These are phyloP conservation scores for Brotula barbata DNA, from an alignment of 2,797 vertebrate species.

Conservation along the genomic window DNA sequence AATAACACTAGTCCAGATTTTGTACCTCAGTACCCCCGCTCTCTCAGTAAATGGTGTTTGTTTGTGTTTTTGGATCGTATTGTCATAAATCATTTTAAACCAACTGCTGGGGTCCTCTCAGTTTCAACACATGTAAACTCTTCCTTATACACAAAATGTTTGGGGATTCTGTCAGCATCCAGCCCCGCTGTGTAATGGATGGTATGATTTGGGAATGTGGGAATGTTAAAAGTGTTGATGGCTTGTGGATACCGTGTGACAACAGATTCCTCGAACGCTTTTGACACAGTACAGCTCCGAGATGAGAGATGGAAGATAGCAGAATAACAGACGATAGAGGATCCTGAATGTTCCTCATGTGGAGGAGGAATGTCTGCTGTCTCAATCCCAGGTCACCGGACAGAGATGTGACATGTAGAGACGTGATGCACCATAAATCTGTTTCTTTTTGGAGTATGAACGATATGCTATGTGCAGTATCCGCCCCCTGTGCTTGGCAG, in stretches of 20 bases:
- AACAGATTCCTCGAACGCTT: constrained; percentile 57
- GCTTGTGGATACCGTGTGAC: constrained; percentile 48
- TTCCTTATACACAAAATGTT: constrained; percentile 48
- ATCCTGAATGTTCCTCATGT: constrained; percentile 18
- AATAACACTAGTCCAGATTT: too few relatives aligned
- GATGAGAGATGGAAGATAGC: constrained; percentile 15
- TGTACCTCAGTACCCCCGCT: constrained; percentile 7
- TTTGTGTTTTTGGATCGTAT: constrained; percentile 34
- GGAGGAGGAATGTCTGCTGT: constrained; percentile 18
- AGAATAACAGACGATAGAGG: background rate
- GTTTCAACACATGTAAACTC: constrained; percentile 40
- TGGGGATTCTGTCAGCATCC: constrained; percentile 62
- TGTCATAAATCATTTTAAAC: constrained; percentile 48
- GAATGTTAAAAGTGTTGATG: constrained; percentile 51
- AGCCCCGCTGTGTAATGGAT: constrained; percentile 37
- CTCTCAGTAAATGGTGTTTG: constrained; percentile 34
- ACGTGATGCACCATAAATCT: constrained; percentile 8
- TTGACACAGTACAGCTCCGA: constrained; percentile 33
- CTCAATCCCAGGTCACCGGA: constrained; percentile 30
- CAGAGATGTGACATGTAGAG: constrained; percentile 22
- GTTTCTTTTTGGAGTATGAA: too few relatives aligned
- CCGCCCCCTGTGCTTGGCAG: too few relatives aligned
- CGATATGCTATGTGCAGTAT: too few relatives aligned
- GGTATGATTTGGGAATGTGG: constrained; percentile 61
- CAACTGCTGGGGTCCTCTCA: constrained; percentile 26